Base-by-base conservation (phyloP, 2,797 vertebrate genomes). In the Sylvia borin region DNA sequence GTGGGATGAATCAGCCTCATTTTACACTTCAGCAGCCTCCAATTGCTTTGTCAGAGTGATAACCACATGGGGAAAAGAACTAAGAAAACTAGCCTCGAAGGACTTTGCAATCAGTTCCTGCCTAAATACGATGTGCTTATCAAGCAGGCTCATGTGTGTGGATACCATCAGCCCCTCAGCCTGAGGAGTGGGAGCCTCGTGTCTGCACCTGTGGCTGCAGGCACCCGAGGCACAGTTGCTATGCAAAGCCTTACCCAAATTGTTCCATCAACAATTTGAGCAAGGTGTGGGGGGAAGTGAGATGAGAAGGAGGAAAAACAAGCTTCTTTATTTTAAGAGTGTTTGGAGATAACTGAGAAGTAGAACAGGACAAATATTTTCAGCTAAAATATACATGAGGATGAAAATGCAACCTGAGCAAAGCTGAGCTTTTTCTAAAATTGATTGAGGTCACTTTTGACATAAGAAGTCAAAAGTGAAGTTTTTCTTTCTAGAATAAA, bases 21-120 rank as follows among this genome's bases (percentile, higher is more conserved):
- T 91, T 94, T 91, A 85, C 86, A 96, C 89, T 90, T 83, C 81
- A 75, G 57, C 65, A 92, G 65, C 38, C 72, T 81, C 81, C 89
- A 83, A 55, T 88, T 91, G 40, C 78, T 93, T 88, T 85, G 32
- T 29, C 1, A 72, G 58, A 58, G 47, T 29, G 58, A 60, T 81
- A 95, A 91, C 74, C 51, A 31, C 65, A 65, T 14, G 43, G 34
- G 72, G 75, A 72, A 68, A 71, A 92, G 74, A 85, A 54, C 64
- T 32, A 74, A 73, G 50, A 68, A 27, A 81, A 88, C 8, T 42
- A 31, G 18, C 58, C 82, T 84, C 75, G 42, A 43, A 94, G 78
- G 95, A 31, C 27, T 57, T 60, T 34, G 32, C 54, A 66, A 45
- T 90, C 75, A 85, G 76, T 55, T 85, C 51, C 40, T 1, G 2